Conservation (phyloP, 2,797 vertebrate species). For the Sebastes baramenuke region DNA sequence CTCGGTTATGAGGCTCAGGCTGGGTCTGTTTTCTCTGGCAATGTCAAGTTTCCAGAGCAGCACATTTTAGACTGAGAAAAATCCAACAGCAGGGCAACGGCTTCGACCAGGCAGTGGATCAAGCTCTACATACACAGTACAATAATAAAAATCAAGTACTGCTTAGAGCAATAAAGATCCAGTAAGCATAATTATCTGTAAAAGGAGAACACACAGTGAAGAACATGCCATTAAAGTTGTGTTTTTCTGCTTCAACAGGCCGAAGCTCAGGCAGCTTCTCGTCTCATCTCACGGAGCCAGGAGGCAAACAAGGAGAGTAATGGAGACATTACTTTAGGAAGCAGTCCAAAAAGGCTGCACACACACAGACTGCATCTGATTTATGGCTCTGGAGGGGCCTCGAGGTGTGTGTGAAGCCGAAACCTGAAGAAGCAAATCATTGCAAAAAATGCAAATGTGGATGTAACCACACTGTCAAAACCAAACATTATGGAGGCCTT, state of each 20-base stretch:
- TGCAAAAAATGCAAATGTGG: background rate
- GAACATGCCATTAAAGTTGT: slow-evolving; percentile 26
- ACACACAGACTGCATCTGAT: slow-evolving; percentile 23
- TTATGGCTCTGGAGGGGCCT: slow-evolving; percentile 43
- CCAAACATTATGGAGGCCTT: background rate
- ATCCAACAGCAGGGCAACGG: slow-evolving; percentile 29
- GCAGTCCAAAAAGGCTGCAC: slow-evolving; percentile 9
- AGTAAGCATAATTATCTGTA: slow-evolving; percentile 45
- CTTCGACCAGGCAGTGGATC: slow-evolving; percentile 23
- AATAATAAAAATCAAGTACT: slow-evolving; percentile 38
- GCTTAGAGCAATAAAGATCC: slow-evolving; percentile 2
- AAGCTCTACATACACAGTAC: background rate
- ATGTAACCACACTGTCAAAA: background rate
- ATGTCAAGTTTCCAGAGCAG: slow-evolving; percentile 75
- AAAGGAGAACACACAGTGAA: slow-evolving; percentile 35
- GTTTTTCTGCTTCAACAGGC: background rate
- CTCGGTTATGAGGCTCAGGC: slow-evolving; percentile 68
- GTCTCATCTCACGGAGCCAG: slow-evolving; percentile 22
- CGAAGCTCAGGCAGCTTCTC: background rate
- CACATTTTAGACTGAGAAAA: slow-evolving; percentile 68
- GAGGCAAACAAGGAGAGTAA: slow-evolving; percentile 26
- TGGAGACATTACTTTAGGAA: slow-evolving; percentile 32
- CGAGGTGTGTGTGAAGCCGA: background rate
- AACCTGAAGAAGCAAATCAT: slow-evolving; percentile 16
- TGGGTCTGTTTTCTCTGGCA: slow-evolving; percentile 79